Evolutionary conservation across 2,113 vertebrate species (phyloP).

Genomic region (Onychostoma macrolepis): DNA sequence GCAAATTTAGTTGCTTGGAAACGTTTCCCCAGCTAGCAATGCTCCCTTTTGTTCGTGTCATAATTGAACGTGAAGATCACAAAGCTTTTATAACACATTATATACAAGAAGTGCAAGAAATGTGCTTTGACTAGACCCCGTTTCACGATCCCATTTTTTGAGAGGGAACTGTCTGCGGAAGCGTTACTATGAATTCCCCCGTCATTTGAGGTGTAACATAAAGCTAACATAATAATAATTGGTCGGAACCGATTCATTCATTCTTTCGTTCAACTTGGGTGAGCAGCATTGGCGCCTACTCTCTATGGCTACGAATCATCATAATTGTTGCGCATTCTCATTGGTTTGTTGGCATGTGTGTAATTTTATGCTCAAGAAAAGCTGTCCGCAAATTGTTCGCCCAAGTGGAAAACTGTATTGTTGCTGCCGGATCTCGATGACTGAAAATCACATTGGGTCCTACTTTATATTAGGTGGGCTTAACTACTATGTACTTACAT

Average conservation of each 20-base stretch:
- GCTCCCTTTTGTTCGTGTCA: background rate
- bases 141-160: background rate
- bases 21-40: background rate
- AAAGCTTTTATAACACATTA: background rate
- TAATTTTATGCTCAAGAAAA: too few relatives aligned
- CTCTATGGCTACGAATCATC: too few relatives aligned
- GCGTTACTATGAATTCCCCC: background rate
- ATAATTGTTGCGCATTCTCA: too few relatives aligned
- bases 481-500: too few relatives aligned
- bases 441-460: too few relatives aligned
- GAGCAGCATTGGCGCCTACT: too few relatives aligned
- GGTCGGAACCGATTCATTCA: background rate
- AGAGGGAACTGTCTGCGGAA: background rate
- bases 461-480: too few relatives aligned
- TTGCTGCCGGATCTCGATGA: too few relatives aligned
- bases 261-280: too few relatives aligned
- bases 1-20: slow-evolving; percentile 22
- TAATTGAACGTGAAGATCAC: background rate
- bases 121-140: background rate
- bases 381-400: too few relatives aligned
- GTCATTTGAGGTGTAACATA: background rate
- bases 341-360: too few relatives aligned
- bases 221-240: background rate
- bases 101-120: background rate
- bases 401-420: too few relatives aligned